Conservation (phyloP, 2,797 vertebrate species). For the Pogoniulus pusillus region DNA sequence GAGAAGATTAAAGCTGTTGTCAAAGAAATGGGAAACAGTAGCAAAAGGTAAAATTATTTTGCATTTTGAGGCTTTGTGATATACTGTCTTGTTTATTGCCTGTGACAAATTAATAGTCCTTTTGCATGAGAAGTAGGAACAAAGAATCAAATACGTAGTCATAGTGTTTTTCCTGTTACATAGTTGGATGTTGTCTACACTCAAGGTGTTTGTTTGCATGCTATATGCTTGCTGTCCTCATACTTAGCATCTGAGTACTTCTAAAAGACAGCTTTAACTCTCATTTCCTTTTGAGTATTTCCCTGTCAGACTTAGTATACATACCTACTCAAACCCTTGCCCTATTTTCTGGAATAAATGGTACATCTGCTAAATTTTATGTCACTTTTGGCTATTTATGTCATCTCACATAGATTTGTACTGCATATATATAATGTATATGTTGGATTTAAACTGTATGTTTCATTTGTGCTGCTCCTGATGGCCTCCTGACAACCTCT, state of each 20-base stretch:
- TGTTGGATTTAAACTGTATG: background rate
- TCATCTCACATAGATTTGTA: background rate
- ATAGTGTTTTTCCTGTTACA: background rate
- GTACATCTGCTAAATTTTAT: background rate
- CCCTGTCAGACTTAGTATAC: background rate
- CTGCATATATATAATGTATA: background rate
- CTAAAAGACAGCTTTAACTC: background rate
- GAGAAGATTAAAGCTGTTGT: conserved; percentile 88
- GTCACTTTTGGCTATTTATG: background rate
- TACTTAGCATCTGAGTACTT: background rate
- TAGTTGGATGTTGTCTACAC: background rate
- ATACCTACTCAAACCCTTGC: background rate
- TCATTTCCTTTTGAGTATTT: background rate
- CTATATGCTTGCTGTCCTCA: background rate
- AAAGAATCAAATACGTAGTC: background rate
- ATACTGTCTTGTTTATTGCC: background rate
- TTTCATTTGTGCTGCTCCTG: background rate
- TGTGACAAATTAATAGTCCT: background rate
- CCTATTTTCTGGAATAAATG: background rate
- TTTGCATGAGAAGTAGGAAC: background rate
- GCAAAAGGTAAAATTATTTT: conserved; percentile 83
- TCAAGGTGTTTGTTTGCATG: background rate
- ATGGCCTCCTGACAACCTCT: background rate
- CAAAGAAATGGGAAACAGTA: conserved; percentile 84
- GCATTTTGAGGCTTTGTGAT: background rate